Conservation (phyloP, 2,888 invertebrate species). For the Meta bourneti region DNA sequence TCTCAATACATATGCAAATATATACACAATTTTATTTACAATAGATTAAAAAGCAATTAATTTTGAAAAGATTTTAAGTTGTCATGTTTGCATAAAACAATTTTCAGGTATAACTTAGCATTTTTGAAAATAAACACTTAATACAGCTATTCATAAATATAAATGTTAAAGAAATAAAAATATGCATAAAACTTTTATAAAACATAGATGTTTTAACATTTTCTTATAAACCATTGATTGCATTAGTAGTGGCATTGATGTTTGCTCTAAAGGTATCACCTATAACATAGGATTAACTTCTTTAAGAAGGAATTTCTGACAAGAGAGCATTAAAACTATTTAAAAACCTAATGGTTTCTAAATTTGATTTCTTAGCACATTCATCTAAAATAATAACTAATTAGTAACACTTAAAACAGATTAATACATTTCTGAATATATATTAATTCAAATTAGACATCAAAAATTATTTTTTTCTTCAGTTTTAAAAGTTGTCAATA, state of each 20-base stretch:
- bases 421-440: too few species aligned
- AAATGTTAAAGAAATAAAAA: background rate
- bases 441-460: background rate
- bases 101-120: background rate
- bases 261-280: too few species aligned
- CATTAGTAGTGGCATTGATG: background rate
- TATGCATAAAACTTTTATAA: background rate
- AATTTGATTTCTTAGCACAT: too few species aligned
- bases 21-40: conserved; percentile 54
- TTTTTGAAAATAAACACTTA: background rate
- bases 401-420: too few species aligned
- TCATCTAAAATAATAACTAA: too few species aligned
- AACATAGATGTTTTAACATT: background rate
- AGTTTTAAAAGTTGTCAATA: background rate
- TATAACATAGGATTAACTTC: too few species aligned
- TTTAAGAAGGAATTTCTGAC: too few species aligned
- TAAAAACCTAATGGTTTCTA: too few species aligned
- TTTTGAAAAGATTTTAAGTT: background rate
- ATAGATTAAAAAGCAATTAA: background rate
- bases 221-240: background rate
- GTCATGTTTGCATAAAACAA: background rate
- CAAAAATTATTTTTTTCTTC: background rate
- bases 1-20: conserved; percentile 17
- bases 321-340: too few species aligned
- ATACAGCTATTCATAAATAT: background rate